Conservation (phyloP, 2,113 vertebrate species). For the Gallinago jamesoni region DNA sequence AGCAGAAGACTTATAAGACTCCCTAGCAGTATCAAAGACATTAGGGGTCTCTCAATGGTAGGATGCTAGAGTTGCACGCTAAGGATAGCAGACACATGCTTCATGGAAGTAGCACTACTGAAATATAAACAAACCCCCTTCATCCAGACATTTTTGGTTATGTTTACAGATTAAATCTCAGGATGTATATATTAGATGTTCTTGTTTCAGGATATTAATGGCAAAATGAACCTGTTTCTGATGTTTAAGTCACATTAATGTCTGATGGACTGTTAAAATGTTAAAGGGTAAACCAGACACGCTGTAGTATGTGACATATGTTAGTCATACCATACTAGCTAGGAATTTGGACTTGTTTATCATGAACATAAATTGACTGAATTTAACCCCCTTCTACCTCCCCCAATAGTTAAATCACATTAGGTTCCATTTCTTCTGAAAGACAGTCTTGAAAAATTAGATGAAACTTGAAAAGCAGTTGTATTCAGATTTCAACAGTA, state of each 20-base stretch:
- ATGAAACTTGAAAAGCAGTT: slow-evolving; percentile 59
- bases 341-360: slow-evolving; percentile 76
- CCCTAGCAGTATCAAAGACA: slow-evolving; percentile 45
- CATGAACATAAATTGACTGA: slow-evolving; percentile 68
- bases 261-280: slow-evolving; percentile 77
- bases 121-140: slow-evolving; percentile 75
- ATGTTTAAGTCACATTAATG: slow-evolving; percentile 79
- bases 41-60: slow-evolving; percentile 27
- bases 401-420: slow-evolving; percentile 57
- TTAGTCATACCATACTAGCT: slow-evolving; percentile 61
- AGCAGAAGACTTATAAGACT: slow-evolving; percentile 62
- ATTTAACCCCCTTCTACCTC: slow-evolving; percentile 61
- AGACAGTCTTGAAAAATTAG: slow-evolving; percentile 67
- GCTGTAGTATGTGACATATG: slow-evolving; percentile 64
- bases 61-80: slow-evolving; percentile 51
- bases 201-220: slow-evolving; percentile 79
- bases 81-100: slow-evolving; percentile 66
- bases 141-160: slow-evolving; percentile 72
- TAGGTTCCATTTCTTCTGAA: slow-evolving; percentile 68
- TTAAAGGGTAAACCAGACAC: slow-evolving; percentile 72
- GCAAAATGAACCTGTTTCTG: slow-evolving; percentile 77
- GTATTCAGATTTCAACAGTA: slow-evolving; percentile 57
- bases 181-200: slow-evolving; percentile 80
- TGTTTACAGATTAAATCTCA: slow-evolving; percentile 84
- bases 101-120: slow-evolving; percentile 71